Conservation (phyloP, 2,797 vertebrate genomes). For the Xiphorhynchus erythropygius region DNA sequence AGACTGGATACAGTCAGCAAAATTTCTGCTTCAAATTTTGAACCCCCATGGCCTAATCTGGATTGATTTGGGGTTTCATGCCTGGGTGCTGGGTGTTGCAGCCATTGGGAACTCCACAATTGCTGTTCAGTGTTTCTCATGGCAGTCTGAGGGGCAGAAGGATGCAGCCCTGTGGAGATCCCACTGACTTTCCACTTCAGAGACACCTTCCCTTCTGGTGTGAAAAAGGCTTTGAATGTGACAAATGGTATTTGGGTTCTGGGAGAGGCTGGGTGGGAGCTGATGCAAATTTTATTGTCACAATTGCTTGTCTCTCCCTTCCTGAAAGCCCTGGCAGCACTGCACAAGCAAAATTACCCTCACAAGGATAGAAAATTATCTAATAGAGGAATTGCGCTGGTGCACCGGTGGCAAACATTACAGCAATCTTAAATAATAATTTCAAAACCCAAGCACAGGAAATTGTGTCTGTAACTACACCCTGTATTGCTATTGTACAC, state of each 20-base stretch:
- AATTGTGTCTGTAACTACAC: constrained; percentile 70
- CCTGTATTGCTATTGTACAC: constrained; percentile 59
- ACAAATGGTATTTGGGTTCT: constrained; percentile 49
- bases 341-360: constrained; percentile 57
- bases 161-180: constrained; percentile 13
- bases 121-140: not conserved
- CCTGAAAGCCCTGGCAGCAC: constrained; percentile 73
- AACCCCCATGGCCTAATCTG: not conserved
- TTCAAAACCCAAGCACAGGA: constrained; percentile 69
- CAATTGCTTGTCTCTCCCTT: constrained; percentile 78
- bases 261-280: constrained; percentile 75
- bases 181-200: constrained; percentile 22
- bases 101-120: not conserved
- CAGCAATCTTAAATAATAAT: constrained; percentile 62
- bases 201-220: constrained; percentile 45
- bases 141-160: not conserved
- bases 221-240: constrained; percentile 30
- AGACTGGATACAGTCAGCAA: not conserved
- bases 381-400: constrained; percentile 68
- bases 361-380: constrained; percentile 71
- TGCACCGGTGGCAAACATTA: constrained; percentile 22
- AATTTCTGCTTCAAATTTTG: not conserved
- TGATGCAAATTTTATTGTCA: constrained; percentile 72
- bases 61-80: not conserved
- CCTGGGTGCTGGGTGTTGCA: not conserved